Evolutionary conservation across 2,888 invertebrate species (phyloP), one percentile per base, ranked within the genome.

Genomic region (Mylabris sibirica): DNA sequence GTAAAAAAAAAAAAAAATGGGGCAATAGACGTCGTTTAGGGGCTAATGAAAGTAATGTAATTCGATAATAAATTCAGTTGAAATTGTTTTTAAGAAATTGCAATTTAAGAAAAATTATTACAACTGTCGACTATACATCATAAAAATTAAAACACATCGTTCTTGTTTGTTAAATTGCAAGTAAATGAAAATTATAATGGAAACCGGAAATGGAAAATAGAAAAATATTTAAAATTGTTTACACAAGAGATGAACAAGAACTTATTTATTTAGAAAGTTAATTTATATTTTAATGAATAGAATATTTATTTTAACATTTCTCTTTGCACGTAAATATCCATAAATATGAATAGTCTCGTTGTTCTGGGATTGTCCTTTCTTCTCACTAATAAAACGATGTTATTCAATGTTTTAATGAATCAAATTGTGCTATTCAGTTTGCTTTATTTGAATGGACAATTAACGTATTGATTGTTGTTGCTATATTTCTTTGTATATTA

Each of bases 261-360:
- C n/a, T 17, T 17, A n/a, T 53, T 22, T 53, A 53, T 22, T 22
- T 22, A n/a, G 9, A 2, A 20, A 17, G 3, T 44, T 44, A 44
- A 53, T 53, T 53, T 53, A 53, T 53, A 53, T 53, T 53, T 53
- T 9, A 53, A 53, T 22, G 20, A 53, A 53, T 22, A 11, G 9
- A 22, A 11, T 53, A 53, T 53, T 22, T 11, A 4, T 53, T 53
- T 53, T 11, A 22, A 53, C 20, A 53, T 22, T 53, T n/a, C 20
- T 22, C 3, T 1, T 53, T 9, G 9, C 3, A 53, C 22, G n/a
- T 9, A 53, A 22, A 53, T 53, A 8, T 53, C 6, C 6, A 11
- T 22, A 22, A 53, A 22, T 53, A 22, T 11, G 11, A 53, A 53
- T 53, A 53, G 3, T 20, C 3, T 11, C 49, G 11, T 20, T 53